Percentiles rank a stretch among this genome's conserved stretches.
Evolutionary conservation across 2,113 vertebrate genomes (phyloP).

Genomic region (Tachycineta bicolor): DNA sequence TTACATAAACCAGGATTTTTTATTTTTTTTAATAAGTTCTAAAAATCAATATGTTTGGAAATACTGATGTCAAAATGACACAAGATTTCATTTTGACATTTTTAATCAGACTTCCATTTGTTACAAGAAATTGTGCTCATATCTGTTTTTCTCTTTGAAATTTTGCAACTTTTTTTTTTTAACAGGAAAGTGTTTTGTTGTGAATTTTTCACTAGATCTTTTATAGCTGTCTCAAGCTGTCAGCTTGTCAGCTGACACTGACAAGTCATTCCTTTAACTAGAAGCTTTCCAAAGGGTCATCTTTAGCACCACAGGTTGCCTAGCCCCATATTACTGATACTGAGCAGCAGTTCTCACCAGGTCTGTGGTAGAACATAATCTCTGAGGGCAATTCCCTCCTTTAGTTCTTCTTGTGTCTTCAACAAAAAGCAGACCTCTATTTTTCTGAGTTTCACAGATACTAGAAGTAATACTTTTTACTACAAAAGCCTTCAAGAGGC

Average conservation of each 20-base stretch:
- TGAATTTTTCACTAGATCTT: neutral
- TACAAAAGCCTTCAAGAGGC: neutral
- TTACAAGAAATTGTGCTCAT: neutral
- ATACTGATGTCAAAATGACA: neutral
- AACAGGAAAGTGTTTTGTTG: neutral
- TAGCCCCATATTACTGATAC: neutral
- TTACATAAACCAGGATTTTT: neutral
- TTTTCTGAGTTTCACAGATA: neutral
- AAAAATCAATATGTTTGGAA: neutral
- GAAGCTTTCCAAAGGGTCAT: neutral
- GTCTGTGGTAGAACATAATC: neutral
- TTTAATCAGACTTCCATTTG: neutral
- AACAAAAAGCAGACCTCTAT: neutral
- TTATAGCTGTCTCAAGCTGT: no score
- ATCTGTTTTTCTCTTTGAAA: neutral
- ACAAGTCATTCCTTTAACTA: neutral
- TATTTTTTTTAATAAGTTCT: neutral
- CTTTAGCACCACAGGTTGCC: neutral
- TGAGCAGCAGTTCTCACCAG: neutral
- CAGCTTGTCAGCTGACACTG: no score
- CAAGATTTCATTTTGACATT: neutral
- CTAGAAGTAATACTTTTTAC: neutral
- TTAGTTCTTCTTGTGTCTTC: neutral
- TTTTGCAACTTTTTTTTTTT: neutral
- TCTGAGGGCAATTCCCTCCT: neutral